Conservation (phyloP, 1,140 invertebrate genomes). For the Zaprionus nigranus region DNA sequence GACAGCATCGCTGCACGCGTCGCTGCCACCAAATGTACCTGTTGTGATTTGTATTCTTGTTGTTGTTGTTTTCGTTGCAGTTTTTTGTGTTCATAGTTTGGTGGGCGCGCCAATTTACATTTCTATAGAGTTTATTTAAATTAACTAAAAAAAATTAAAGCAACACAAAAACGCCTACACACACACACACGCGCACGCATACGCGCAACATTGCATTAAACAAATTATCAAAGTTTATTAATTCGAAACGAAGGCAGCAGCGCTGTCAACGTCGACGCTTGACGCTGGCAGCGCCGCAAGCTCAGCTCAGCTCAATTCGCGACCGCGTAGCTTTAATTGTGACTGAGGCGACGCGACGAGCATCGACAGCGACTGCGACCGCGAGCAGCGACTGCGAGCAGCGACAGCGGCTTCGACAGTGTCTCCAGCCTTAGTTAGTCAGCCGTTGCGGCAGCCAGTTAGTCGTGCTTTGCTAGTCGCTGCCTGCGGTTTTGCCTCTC, state of each 20-base stretch:
- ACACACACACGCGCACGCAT: constrained; percentile 25
- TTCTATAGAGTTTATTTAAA: constrained; percentile 38
- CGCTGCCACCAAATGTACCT: constrained; percentile 51
- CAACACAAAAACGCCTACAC: constrained; percentile 34
- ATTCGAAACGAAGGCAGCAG: constrained; percentile 43
- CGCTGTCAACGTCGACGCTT: constrained; percentile 6
- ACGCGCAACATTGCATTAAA: constrained; percentile 48
- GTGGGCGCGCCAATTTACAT: constrained; percentile 37
- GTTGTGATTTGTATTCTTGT: constrained; percentile 54
- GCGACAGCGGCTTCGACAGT: constrained; percentile 23
- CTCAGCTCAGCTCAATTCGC: constrained; percentile 19
- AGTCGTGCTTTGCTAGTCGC: constrained; percentile 77
- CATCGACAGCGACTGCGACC: constrained; percentile 2
- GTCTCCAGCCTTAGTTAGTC: constrained; percentile 64
- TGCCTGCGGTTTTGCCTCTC: constrained; percentile 62
- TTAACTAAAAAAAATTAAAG: constrained; percentile 30
- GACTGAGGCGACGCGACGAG: constrained; percentile 4
- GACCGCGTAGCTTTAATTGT: constrained; percentile 19
- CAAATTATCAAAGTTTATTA: constrained; percentile 59
- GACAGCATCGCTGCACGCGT: constrained; percentile 53
- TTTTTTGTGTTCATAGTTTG: no score
- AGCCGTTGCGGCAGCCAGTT: constrained; percentile 71
- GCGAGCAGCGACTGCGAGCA: constrained; percentile 15
- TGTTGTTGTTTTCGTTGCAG: constrained; percentile 40
- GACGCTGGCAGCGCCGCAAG: constrained; percentile 38